Conservation (phyloP, 2,888 invertebrate species). For the Agonopterix subpropinquella region DNA sequence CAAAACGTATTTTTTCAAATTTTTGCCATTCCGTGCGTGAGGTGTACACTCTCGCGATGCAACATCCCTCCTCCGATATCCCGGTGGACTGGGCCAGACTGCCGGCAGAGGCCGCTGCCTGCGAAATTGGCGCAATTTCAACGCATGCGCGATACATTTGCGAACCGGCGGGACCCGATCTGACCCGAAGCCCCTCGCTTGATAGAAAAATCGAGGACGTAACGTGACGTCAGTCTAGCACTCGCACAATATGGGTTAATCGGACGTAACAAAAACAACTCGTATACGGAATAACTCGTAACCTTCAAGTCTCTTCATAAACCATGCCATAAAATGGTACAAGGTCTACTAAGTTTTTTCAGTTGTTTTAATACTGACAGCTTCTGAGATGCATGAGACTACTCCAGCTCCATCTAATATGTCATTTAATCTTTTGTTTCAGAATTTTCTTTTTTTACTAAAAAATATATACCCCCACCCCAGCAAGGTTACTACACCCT, state of each 20-base stretch:
- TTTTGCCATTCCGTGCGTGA: constrained; percentile 52
- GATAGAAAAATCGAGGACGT: constrained; percentile 72
- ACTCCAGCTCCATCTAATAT: too few species aligned
- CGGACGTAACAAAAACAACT: constrained; percentile 60
- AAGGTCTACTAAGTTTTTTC: too few species aligned
- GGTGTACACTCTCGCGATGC: constrained; percentile 47
- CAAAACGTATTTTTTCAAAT: constrained; percentile 51
- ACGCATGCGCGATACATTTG: constrained; percentile 63
- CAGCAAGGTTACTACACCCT: too few species aligned
- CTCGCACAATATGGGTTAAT: constrained; percentile 64
- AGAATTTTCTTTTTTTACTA: too few species aligned
- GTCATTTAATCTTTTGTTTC: too few species aligned
- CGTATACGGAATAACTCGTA: constrained; percentile 20
- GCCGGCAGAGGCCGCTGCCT: constrained; percentile 65
- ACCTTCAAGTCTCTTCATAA: constrained; percentile 1
- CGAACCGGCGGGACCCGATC: constrained; percentile 60
- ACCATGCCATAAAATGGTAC: too few species aligned
- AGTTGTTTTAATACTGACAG: too few species aligned
- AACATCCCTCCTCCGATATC: constrained; percentile 54
- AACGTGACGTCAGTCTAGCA: constrained; percentile 62
- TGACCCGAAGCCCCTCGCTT: constrained; percentile 63
- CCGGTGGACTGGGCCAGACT: constrained; percentile 46
- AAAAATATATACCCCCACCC: too few species aligned
- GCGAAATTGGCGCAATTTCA: constrained; percentile 71
- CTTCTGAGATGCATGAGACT: too few species aligned